Evolutionary conservation across 2,888 invertebrate genomes (phyloP), one percentile per base, ranked within the genome.

Genomic region (Drosophila acutilabella): DNA sequence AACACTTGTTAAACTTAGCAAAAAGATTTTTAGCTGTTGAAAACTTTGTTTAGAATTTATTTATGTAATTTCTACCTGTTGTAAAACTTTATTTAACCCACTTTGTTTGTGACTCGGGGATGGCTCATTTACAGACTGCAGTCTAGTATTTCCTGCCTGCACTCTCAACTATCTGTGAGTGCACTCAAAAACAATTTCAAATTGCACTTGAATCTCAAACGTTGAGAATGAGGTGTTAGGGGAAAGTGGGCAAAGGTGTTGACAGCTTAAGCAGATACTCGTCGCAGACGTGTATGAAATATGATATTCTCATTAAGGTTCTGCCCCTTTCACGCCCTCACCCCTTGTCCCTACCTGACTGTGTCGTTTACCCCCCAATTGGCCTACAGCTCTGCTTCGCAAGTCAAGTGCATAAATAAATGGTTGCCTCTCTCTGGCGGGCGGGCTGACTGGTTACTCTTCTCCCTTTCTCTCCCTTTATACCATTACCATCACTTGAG

Each of bases 391-490:
- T 41, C 30, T 30, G 64, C 38, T 47, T 57, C 53, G 62, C 45
- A 81, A 83, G 83, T 86, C 83, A 86, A 85, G 81, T 83, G 83
- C 86, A 82, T 80, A 85, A 83, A 83, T 83, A 83, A 86, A 72
- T 78, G 82, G 53, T 64, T 72, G 64, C 68, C 64, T 36, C 36
- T 36, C 36, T 33, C 11, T 56, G 36, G 56, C 53, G 60, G 30
- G 26, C 23, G 23, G 36, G 23, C 16, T 11, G 30, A 6, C 16
- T 11, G 58, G n/a, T 13, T 58, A 48, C 26, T 16, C 42, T 36
- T 7, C 52, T 45, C 47, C 16, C 57, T 48, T 5, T 33, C 33
- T 48, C 13, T 38, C 54, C 8, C 54, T 59, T 68, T 10, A 33
- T 11, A 11, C 33, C 33, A 11, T 33, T 7, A 4, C 33, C 33